Evolutionary conservation across 92 coral and sea anemone species (phyloP).

Genomic region (Siderastrea siderea): DNA sequence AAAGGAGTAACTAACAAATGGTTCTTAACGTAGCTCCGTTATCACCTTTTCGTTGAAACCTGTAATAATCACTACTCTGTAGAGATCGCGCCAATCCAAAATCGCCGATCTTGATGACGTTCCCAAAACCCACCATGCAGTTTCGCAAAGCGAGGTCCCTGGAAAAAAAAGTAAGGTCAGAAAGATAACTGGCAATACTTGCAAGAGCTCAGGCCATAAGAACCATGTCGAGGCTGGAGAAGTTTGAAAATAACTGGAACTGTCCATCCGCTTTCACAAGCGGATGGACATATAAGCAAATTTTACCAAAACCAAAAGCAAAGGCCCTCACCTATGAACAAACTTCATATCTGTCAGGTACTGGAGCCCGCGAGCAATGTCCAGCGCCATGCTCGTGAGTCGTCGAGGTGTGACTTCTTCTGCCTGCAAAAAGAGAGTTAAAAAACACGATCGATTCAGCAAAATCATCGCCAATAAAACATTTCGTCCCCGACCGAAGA

Average conservation of each 20-base stretch:
- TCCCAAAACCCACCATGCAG: conserved; percentile 85
- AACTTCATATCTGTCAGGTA: conserved; percentile 73
- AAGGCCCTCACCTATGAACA: conserved; percentile 73
- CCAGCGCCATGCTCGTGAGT: conserved; percentile 86
- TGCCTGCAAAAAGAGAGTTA: conserved; percentile 42
- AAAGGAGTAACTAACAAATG: too few relatives aligned
- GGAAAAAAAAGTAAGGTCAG: not conserved
- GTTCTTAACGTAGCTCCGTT: too few relatives aligned
- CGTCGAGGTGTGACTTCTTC: conserved; percentile 82
- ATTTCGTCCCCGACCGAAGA: too few relatives aligned
- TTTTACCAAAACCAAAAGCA: not conserved
- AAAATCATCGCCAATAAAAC: not conserved
- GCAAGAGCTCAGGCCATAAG: too few relatives aligned
- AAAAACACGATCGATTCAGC: not conserved
- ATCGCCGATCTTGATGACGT: conserved; percentile 85
- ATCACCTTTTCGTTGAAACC: conserved; percentile 85
- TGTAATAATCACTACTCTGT: conserved; percentile 73
- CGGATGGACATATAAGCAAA: too few relatives aligned
- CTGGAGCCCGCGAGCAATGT: conserved; percentile 85
- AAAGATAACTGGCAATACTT: too few relatives aligned
- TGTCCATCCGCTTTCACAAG: too few relatives aligned
- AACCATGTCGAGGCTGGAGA: too few relatives aligned
- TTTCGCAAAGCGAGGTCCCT: conserved; percentile 89
- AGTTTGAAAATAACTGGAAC: too few relatives aligned
- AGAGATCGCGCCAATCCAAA: conserved; percentile 83